Conservation (phyloP, 2,888 invertebrate genomes). For the Dryadula phaetusa region DNA sequence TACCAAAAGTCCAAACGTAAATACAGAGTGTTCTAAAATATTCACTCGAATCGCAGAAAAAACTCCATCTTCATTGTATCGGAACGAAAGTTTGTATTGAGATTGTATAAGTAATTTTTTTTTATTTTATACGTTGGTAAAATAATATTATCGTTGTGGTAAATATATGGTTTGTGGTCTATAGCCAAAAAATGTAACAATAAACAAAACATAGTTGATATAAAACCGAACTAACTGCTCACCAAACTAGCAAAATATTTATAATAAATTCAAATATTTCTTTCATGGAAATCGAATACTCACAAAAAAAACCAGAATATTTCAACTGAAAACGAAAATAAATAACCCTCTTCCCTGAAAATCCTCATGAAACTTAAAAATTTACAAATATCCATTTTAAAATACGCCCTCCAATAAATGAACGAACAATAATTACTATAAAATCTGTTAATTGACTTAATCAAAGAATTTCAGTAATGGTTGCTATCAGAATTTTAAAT, state of each 20-base stretch:
- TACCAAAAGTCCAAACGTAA: constrained; percentile 60
- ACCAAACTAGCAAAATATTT: no score
- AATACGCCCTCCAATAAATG: constrained; percentile 19
- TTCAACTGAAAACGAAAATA: neutral
- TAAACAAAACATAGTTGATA: no score
- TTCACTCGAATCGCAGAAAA: constrained; percentile 61
- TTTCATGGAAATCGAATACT: no score
- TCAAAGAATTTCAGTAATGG: constrained; percentile 32
- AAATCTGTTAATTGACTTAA: constrained; percentile 38
- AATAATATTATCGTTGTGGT: constrained; percentile 69
- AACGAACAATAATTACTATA: constrained; percentile 33
- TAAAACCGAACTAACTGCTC: no score
- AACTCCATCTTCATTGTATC: constrained; percentile 65
- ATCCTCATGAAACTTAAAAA: constrained; percentile 12
- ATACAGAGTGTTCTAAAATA: constrained; percentile 71
- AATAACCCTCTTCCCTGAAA: neutral
- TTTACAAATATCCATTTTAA: constrained; percentile 30
- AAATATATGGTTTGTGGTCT: neutral
- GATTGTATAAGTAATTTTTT: constrained; percentile 57
- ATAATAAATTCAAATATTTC: no score
- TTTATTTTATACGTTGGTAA: constrained; percentile 59
- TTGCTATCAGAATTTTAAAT: constrained; percentile 41
- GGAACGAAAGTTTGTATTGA: constrained; percentile 62
- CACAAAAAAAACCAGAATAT: neutral
- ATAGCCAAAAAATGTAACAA: no score